Conservation (phyloP, 2,797 vertebrate genomes). For the Pangasius krempfi region DNA sequence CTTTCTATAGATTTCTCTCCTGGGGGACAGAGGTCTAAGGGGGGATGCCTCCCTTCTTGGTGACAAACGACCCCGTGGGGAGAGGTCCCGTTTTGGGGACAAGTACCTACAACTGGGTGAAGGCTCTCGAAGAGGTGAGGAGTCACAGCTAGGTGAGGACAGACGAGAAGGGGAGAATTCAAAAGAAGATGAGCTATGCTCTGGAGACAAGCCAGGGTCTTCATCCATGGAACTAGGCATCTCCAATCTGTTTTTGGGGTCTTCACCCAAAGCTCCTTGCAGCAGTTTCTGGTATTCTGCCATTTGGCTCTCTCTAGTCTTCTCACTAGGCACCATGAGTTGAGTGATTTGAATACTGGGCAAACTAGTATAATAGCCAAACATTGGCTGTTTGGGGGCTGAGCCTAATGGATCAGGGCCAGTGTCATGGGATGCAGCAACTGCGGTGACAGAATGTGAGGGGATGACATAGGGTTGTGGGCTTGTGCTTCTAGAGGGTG, state of each 20-base stretch:
- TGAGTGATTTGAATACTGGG: slow-evolving; percentile 95
- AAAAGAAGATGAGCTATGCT: slow-evolving; percentile 80
- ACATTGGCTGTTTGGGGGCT: slow-evolving; percentile 81
- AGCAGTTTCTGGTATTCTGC: slow-evolving; percentile 84
- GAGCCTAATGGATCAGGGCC: slow-evolving; percentile 76
- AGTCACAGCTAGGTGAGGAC: slow-evolving; percentile 88
- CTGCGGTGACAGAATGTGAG: slow-evolving; percentile 80
- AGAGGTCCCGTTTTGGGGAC: slow-evolving; percentile 87
- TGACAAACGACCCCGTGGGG: slow-evolving; percentile 83
- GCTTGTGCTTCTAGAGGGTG: slow-evolving; percentile 92
- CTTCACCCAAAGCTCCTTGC: slow-evolving; percentile 79
- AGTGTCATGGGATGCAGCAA: slow-evolving; percentile 76
- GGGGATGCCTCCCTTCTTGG: slow-evolving; percentile 86
- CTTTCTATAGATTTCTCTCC: slow-evolving; percentile 85
- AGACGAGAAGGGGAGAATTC: slow-evolving; percentile 86
- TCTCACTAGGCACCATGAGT: slow-evolving; percentile 80
- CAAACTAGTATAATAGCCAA: slow-evolving; percentile 90
- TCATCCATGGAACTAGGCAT: slow-evolving; percentile 90
- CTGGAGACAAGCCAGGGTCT: slow-evolving; percentile 78
- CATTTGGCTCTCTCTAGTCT: slow-evolving; percentile 77
- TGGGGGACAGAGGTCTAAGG: slow-evolving; percentile 88
- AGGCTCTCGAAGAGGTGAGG: slow-evolving; percentile 83
- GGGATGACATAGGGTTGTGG: slow-evolving; percentile 87
- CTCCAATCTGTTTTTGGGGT: slow-evolving; percentile 81
- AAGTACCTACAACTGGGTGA: slow-evolving; percentile 87